A percentile compares a stretch with the other conserved stretches of the same genome.
phyloP scores from a whole-genome alignment of 2,113 vertebrate genomes.

The Notarius quadriscutis region DNA sequence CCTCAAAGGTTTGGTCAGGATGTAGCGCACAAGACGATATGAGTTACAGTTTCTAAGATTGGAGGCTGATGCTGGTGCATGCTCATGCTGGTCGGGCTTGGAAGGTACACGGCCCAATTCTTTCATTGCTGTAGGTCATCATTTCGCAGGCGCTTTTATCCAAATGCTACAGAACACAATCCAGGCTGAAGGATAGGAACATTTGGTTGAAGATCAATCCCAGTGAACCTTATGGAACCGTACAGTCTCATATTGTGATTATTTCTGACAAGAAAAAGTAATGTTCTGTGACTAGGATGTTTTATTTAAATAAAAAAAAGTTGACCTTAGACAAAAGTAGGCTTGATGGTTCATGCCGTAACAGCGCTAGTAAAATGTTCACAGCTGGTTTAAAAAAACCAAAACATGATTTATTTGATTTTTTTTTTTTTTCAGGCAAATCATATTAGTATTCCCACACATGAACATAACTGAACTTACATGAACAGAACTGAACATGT shows the following conservation, averaged over 20 bases:
- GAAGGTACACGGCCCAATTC: background rate
- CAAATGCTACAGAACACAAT: background rate
- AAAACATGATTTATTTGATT: background rate
- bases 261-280: background rate
- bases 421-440: background rate
- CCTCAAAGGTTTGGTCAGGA: background rate
- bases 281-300: background rate
- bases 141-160: background rate
- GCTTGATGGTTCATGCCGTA: background rate
- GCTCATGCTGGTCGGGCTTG: background rate
- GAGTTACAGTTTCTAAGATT: background rate
- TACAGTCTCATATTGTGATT: background rate
- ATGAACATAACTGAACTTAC: background rate
- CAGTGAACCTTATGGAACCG: background rate
- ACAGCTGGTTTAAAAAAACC: background rate
- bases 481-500: background rate
- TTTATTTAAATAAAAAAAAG: background rate
- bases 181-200: background rate
- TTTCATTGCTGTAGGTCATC: background rate
- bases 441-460: background rate
- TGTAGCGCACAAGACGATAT: background rate
- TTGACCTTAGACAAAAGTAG: background rate
- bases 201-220: background rate
- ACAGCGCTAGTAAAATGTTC: background rate
- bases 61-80: background rate